A percentile compares a stretch with the other conserved stretches of the same genome.
These are phyloP conservation scores for Poeciliopsis paucimaculata DNA, from an alignment of 2,797 vertebrate species.

Conservation along the genomic window DNA sequence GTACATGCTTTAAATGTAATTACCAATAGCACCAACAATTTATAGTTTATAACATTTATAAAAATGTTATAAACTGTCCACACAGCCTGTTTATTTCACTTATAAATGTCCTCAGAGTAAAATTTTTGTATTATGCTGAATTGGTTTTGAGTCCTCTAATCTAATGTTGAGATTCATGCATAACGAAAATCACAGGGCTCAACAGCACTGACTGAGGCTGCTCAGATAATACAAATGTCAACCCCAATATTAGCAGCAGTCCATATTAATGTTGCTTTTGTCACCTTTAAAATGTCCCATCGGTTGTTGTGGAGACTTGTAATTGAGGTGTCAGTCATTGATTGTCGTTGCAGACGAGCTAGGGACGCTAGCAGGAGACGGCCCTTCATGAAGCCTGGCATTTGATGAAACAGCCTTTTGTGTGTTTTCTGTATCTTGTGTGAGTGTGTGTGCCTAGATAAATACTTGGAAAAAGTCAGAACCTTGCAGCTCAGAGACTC, in stretches of 20 bases:
- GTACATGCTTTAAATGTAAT: slow-evolving; percentile 8
- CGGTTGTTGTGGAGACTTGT: slow-evolving; percentile 41
- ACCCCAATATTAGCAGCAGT: slow-evolving; percentile 38
- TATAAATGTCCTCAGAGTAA: slow-evolving; percentile 16
- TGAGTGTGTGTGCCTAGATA: slow-evolving; percentile 35
- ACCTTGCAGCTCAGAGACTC: slow-evolving; percentile 45
- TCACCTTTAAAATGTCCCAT: slow-evolving; percentile 53
- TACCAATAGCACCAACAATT: slow-evolving; percentile 1
- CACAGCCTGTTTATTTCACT: slow-evolving; percentile 30
- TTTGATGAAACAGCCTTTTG: slow-evolving; percentile 74
- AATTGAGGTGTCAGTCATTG: slow-evolving; percentile 67
- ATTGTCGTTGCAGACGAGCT: slow-evolving; percentile 50
- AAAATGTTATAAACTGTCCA: slow-evolving; percentile 29
- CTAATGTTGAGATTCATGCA: slow-evolving; percentile 20
- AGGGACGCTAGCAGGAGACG: slow-evolving; percentile 48
- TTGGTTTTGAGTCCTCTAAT: slow-evolving; percentile 37
- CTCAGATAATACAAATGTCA: slow-evolving; percentile 39
- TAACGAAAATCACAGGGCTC: slow-evolving; percentile 16
- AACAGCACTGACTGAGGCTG: slow-evolving; percentile 9
- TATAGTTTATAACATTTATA: no score
- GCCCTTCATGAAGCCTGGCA: slow-evolving; percentile 65
- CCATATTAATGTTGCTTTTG: slow-evolving; percentile 51
- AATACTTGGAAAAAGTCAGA: slow-evolving; percentile 66
- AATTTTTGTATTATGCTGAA: slow-evolving; percentile 13
- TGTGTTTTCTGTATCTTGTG: slow-evolving; percentile 40